Conservation (phyloP, 2,113 vertebrate genomes). For the Furnarius figulus region DNA sequence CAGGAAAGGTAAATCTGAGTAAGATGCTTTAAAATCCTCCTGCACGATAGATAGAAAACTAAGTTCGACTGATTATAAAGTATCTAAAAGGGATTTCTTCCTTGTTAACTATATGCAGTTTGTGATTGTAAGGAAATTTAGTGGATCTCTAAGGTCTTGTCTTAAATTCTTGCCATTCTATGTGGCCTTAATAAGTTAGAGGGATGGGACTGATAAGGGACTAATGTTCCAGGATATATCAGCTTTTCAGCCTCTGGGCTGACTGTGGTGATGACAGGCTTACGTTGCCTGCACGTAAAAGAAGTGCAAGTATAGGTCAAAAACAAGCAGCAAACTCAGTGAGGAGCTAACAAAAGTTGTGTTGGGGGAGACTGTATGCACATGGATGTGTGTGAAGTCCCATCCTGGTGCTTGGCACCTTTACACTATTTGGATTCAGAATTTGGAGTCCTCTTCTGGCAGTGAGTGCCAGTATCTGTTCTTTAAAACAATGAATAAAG, state of each 20-base stretch:
- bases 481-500: constrained; percentile 48
- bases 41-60: not conserved
- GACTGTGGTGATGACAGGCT: not conserved
- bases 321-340: not conserved
- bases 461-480: not conserved
- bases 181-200: not conserved
- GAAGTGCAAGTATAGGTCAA: not conserved
- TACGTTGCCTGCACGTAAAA: not conserved
- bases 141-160: not conserved
- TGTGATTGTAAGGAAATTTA: not conserved
- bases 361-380: not conserved
- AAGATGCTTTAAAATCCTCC: not conserved
- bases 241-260: not conserved
- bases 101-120: not conserved
- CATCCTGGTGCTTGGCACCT: not conserved
- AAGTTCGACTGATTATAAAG: not conserved
- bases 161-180: not conserved
- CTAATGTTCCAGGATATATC: not conserved
- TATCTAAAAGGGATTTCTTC: not conserved
- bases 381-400: not conserved
- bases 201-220: not conserved
- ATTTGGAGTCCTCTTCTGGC: not conserved
- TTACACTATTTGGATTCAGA: not conserved
- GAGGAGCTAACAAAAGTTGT: not conserved
- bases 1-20: not conserved